These are phyloP conservation scores for Etheostoma spectabile DNA, from an alignment of 2,113 vertebrate species.

Conservation along the genomic window DNA sequence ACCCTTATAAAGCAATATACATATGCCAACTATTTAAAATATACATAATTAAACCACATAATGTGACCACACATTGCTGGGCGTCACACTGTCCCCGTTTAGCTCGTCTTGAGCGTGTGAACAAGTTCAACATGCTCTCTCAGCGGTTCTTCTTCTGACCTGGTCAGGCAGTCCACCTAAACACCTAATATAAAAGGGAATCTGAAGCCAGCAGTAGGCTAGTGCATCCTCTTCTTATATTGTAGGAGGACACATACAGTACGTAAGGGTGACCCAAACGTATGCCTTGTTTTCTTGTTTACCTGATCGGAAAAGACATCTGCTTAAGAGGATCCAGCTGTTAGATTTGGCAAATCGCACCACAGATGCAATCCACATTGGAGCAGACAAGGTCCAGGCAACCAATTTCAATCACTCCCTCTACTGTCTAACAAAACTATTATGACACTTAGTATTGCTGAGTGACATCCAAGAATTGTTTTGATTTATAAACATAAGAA, in stretches of 20 bases:
- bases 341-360: conserved; percentile 55
- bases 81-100: conserved; percentile 1
- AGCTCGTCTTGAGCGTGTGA: conserved; percentile 45
- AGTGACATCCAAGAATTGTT: conserved; percentile 34
- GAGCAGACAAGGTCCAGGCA: conserved; percentile 36
- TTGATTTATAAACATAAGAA: conserved; percentile 29
- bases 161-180: not conserved
- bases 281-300: conserved; percentile 40
- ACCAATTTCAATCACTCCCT: conserved; percentile 41
- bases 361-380: conserved; percentile 65
- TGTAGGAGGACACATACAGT: not conserved
- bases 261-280: conserved; percentile 6
- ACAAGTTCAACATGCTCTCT: conserved; percentile 17
- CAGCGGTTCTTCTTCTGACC: not conserved
- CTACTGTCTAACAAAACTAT: conserved; percentile 23
- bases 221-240: not conserved
- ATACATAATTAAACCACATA: too few relatives aligned
- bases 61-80: too few relatives aligned
- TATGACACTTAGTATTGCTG: conserved; percentile 17
- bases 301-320: conserved; percentile 37
- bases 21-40: too few relatives aligned
- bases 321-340: conserved; percentile 55
- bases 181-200: not conserved
- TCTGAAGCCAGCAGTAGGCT: not conserved
- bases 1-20: too few relatives aligned